These are phyloP conservation scores for Peromyscus attwateri DNA, from an alignment of 2,797 vertebrate species.

Conservation along the genomic window DNA sequence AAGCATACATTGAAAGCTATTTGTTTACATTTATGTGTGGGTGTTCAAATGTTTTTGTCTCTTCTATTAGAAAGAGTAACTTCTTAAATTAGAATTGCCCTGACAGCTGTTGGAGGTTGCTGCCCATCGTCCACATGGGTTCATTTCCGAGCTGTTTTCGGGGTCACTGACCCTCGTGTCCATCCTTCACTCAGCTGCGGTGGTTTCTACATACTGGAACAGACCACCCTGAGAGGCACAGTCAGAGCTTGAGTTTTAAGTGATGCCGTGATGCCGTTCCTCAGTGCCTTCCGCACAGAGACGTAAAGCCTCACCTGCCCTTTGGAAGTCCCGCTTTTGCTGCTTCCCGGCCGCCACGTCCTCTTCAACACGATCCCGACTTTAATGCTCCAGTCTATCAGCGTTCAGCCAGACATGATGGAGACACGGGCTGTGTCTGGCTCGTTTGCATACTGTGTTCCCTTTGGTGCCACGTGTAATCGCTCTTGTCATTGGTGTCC, in stretches of 20 bases:
- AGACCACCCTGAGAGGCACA: neutral
- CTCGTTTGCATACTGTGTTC: neutral
- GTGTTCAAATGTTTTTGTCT: neutral
- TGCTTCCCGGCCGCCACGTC: neutral
- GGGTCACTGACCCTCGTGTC: neutral
- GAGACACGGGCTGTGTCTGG: too few species aligned
- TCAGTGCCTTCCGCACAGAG: neutral
- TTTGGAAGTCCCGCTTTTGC: neutral
- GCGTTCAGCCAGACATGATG: neutral
- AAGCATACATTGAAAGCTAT: neutral
- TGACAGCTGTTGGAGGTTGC: neutral
- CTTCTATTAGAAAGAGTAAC: neutral
- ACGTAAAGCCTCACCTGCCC: neutral
- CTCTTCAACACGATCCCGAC: neutral
- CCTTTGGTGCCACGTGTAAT: neutral
- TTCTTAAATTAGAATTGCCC: neutral
- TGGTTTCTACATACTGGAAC: neutral
- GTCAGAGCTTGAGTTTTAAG: neutral
- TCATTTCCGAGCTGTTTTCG: neutral
- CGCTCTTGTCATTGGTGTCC: neutral
- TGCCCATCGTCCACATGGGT: neutral
- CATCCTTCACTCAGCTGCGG: rapidly evolving
- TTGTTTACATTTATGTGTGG: neutral
- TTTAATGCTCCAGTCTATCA: neutral
- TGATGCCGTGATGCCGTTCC: neutral